phyloP scores from a whole-genome alignment of 23 tunicate species.

The Ciona savignyi region DNA sequence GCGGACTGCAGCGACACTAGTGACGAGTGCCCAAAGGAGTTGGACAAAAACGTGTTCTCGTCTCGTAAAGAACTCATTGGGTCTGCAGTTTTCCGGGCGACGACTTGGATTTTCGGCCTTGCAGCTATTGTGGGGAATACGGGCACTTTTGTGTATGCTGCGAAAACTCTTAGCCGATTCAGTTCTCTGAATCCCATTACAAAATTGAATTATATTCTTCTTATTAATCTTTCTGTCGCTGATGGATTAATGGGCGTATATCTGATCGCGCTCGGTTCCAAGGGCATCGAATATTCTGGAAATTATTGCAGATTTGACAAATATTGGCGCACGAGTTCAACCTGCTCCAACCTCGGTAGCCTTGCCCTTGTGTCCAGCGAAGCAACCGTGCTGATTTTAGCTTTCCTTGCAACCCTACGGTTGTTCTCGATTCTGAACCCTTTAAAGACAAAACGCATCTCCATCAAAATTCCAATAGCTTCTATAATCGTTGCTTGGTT shows the following conservation, averaged over 20 bases:
- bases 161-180: not conserved
- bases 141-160: conserved; percentile 15
- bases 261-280: conserved; percentile 25
- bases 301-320: conserved; percentile 46
- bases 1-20: conserved; percentile 54
- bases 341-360: conserved; percentile 48
- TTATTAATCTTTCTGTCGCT: conserved; percentile 56
- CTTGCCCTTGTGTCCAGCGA: conserved; percentile 65
- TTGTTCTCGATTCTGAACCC: conserved; percentile 60
- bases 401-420: conserved; percentile 51
- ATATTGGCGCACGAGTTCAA: conserved; percentile 47
- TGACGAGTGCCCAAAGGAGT: conserved; percentile 72
- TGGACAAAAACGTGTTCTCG: conserved; percentile 46
- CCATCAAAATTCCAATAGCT: conserved; percentile 19
- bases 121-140: conserved; percentile 30
- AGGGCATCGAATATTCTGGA: conserved; percentile 29
- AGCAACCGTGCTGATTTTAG: conserved; percentile 51
- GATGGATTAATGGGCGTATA: conserved; percentile 67
- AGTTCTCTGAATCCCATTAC: conserved; percentile 15
- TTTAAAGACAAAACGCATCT: conserved; percentile 25
- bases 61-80: conserved; percentile 40
- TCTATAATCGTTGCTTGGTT: conserved; percentile 31
- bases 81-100: conserved; percentile 19
- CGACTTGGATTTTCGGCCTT: conserved; percentile 38
- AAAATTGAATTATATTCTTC: conserved; percentile 29